Evolutionary conservation across 2,113 vertebrate species (phyloP).

Genomic region (Sigmodon hispidus): DNA sequence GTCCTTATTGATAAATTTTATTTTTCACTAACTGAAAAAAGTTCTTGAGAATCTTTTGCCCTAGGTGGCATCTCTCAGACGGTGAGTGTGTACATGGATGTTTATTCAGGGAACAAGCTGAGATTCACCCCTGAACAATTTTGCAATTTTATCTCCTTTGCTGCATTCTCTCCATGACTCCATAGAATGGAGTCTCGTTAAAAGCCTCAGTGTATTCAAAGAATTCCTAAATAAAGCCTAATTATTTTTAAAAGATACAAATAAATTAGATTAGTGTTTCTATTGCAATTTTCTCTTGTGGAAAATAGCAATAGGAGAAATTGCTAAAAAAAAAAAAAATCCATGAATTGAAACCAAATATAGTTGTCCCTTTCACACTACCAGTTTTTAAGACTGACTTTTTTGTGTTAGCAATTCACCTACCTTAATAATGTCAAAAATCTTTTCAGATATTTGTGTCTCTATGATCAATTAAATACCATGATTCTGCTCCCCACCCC

Average conservation of each 20-base stretch:
- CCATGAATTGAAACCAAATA: conserved; percentile 32
- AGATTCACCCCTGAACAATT: background rate
- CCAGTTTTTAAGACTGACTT: conserved; percentile 59
- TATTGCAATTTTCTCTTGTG: conserved; percentile 26
- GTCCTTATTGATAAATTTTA: background rate
- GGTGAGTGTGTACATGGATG: background rate
- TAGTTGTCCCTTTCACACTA: background rate
- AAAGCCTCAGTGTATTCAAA: background rate
- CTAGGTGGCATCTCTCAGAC: background rate
- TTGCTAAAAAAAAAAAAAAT: conserved; percentile 21
- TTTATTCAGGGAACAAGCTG: background rate
- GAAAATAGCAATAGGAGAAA: conserved; percentile 18
- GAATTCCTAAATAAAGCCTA: conserved; percentile 39
- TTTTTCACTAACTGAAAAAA: background rate
- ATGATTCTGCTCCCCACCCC: conserved; percentile 54
- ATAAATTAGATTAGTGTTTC: conserved; percentile 21
- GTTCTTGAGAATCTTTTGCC: background rate
- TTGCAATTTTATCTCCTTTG: background rate
- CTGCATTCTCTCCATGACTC: background rate
- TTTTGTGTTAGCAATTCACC: conserved; percentile 49
- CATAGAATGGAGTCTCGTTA: background rate
- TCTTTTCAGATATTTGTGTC: conserved; percentile 67
- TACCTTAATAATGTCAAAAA: conserved; percentile 59
- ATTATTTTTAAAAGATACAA: conserved; percentile 46
- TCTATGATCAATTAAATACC: conserved; percentile 30